Percentiles rank a stretch among this genome's conserved stretches.
These are phyloP conservation scores for Drosophila kurseongensis DNA, from an alignment of 1,140 invertebrate genomes.

Conservation along the genomic window DNA sequence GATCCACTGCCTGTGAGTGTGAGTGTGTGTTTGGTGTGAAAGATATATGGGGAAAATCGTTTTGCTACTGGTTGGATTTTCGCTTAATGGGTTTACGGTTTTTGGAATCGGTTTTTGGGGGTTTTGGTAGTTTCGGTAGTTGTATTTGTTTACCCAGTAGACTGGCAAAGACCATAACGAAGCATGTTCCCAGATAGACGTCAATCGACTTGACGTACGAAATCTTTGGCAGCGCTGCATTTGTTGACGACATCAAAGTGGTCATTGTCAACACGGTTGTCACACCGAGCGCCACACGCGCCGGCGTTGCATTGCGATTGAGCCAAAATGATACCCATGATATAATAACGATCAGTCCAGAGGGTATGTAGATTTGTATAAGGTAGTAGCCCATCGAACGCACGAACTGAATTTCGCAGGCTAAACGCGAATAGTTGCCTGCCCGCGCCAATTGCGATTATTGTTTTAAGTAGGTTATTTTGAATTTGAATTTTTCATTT, in stretches of 20 bases:
- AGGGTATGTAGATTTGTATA: constrained; percentile 99
- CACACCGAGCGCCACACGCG: constrained; percentile 97
- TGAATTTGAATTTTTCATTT: constrained; percentile 26
- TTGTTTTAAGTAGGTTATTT: constrained; percentile 15
- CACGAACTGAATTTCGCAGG: constrained; percentile 98
- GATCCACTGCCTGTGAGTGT: constrained; percentile 29
- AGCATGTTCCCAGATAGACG: constrained; percentile 98
- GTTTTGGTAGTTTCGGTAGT: constrained; percentile 63
- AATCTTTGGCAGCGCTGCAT: constrained; percentile 98
- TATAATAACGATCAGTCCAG: constrained; percentile 99
- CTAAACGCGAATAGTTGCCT: constrained; percentile 99
- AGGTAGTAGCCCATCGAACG: constrained; percentile 99
- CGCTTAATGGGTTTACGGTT: constrained; percentile 33
- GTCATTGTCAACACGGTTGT: constrained; percentile 99
- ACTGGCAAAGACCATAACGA: constrained; percentile 98
- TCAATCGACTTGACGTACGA: constrained; percentile 99
- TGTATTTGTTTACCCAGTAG: constrained; percentile 91
- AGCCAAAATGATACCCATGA: constrained; percentile 98
- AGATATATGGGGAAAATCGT: constrained; percentile 58
- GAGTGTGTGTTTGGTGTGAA: constrained; percentile 45
- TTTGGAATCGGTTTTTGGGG: constrained; percentile 45
- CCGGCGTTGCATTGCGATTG: constrained; percentile 97
- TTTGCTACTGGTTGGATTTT: constrained; percentile 53
- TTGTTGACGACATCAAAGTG: constrained; percentile 99
- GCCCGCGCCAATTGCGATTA: constrained; percentile 48